Percentiles rank a stretch among this genome's conserved stretches.
phyloP scores from a whole-genome alignment of 1,140 invertebrate species.

The Pseudomyrmex pallidus region DNA sequence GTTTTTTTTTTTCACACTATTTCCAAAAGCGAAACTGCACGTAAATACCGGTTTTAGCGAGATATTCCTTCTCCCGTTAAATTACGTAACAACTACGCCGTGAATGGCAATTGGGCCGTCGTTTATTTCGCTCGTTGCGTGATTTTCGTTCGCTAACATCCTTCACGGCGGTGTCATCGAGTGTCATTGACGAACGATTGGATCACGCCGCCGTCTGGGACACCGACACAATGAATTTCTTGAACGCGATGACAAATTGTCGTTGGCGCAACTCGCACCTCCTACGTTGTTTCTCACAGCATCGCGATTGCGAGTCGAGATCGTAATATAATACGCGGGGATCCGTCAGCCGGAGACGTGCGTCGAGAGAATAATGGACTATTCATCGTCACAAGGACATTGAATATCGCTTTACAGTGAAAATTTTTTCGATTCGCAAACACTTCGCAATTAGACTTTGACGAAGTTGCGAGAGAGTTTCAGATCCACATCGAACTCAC shows the following conservation, averaged over 20 bases:
- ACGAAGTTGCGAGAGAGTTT: background rate
- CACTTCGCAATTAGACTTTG: background rate
- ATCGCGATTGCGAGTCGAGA: constrained; percentile 18
- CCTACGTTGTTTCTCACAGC: constrained; percentile 28
- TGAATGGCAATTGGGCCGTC: constrained; percentile 41
- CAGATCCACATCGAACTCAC: background rate
- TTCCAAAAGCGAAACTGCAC: constrained; percentile 18
- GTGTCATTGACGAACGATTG: constrained; percentile 51
- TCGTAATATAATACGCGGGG: background rate
- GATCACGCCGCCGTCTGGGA: background rate
- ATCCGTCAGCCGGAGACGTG: background rate
- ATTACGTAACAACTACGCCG: constrained; percentile 19
- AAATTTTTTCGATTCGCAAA: too few relatives aligned
- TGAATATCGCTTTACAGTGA: background rate
- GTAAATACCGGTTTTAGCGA: constrained; percentile 4
- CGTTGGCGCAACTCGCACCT: constrained; percentile 16
- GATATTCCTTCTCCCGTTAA: background rate
- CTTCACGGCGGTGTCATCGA: constrained; percentile 6
- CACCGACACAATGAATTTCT: constrained; percentile 21
- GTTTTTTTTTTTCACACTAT: background rate
- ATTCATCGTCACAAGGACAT: background rate
- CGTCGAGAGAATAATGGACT: background rate
- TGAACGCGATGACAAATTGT: constrained; percentile 16
- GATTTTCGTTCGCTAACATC: constrained; percentile 19
- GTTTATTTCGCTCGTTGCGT: constrained; percentile 29